These are phyloP conservation scores for Macrochelys suwanniensis DNA, from an alignment of 2,797 vertebrate species.

Conservation along the genomic window DNA sequence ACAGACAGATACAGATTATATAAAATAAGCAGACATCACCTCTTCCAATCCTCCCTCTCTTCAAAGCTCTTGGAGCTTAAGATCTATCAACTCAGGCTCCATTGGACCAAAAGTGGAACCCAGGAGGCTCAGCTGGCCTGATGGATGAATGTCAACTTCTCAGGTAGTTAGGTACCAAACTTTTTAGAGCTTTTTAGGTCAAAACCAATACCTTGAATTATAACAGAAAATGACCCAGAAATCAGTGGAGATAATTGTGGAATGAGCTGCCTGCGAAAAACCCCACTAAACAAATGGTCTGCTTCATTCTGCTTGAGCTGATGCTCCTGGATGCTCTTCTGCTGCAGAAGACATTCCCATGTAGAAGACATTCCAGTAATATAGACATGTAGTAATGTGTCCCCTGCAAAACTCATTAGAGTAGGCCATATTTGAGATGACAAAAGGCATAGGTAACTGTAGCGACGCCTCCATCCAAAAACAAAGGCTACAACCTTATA, in stretches of 20 bases:
- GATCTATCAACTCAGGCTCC: background rate
- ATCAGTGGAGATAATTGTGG: background rate
- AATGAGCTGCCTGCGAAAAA: background rate
- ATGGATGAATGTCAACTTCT: background rate
- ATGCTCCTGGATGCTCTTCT: background rate
- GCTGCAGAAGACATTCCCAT: fast-evolving
- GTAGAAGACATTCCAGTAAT: background rate
- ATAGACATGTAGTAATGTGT: background rate
- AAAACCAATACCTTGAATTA: constrained; percentile 13
- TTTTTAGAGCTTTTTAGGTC: background rate
- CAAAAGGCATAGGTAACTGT: background rate
- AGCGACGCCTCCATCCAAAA: background rate
- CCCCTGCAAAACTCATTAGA: background rate
- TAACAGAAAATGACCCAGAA: constrained; percentile 4
- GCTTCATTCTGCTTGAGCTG: background rate
- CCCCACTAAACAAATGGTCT: background rate
- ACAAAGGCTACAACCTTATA: background rate
- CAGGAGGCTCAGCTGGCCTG: background rate
- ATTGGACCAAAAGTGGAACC: background rate
- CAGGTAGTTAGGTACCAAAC: background rate
- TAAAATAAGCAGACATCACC: background rate
- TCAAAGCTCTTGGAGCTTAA: background rate
- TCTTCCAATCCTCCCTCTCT: background rate
- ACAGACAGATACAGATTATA: background rate
- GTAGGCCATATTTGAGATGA: background rate